These are phyloP conservation scores for Tiaroga cobitis DNA, from an alignment of 2,797 vertebrate species.

Conservation along the genomic window DNA sequence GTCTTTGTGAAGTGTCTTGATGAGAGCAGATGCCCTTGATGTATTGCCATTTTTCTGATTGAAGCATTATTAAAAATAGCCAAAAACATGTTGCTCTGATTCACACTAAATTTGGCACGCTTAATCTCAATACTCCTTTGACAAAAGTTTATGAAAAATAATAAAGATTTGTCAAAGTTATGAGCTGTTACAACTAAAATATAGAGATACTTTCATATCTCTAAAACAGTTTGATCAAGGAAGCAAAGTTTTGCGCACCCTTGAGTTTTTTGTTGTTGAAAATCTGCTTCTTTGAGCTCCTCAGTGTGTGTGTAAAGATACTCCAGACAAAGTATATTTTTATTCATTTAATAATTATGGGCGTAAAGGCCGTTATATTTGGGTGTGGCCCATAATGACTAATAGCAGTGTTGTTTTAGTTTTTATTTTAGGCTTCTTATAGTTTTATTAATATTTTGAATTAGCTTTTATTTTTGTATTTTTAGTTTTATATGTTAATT, in stretches of 20 bases:
- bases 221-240: background rate
- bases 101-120: background rate
- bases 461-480: background rate
- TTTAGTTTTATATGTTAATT: background rate
- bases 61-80: background rate
- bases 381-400: background rate
- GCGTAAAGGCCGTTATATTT: background rate
- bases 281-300: no score
- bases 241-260: background rate
- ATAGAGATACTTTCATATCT: background rate
- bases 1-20: background rate
- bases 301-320: background rate
- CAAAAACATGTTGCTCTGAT: background rate
- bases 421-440: background rate
- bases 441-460: background rate
- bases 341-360: background rate
- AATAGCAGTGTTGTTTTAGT: background rate
- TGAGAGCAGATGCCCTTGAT: background rate
- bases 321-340: background rate
- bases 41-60: background rate
- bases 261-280: background rate
- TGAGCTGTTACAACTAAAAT: background rate
- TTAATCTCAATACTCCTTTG: background rate
- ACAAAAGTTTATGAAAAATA: background rate
- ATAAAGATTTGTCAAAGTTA: background rate